phyloP scores from a whole-genome alignment of 2,888 invertebrate genomes.

The Dolomedes plantarius region DNA sequence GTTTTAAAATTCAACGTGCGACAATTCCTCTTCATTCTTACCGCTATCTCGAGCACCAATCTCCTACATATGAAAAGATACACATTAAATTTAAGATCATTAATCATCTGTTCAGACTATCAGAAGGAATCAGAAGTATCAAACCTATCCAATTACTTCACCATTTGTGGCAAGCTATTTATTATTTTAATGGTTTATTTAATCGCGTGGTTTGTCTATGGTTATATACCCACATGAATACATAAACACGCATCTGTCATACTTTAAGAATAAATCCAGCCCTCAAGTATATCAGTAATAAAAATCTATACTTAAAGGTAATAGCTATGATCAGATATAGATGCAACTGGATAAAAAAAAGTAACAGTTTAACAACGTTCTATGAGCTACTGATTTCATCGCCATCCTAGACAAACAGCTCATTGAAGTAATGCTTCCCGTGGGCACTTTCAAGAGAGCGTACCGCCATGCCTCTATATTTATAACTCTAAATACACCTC shows the following conservation, averaged over 20 bases:
- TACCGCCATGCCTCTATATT: no score
- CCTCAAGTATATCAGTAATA: neutral
- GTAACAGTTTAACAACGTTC: neutral
- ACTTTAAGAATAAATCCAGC: neutral
- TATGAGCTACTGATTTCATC: neutral
- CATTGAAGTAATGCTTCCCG: no score
- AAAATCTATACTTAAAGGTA: no score
- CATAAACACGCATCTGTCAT: no score
- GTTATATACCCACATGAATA: no score
- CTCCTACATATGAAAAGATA: neutral
- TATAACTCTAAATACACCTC: no score
- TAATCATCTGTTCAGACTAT: neutral
- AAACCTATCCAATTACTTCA: neutral
- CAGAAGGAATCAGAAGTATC: neutral
- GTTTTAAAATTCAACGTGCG: no score
- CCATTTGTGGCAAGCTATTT: neutral
- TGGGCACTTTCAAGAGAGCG: no score
- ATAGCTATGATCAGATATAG: no score
- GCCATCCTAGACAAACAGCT: no score
- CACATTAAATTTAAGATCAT: neutral
- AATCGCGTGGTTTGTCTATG: neutral
- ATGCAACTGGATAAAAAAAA: neutral
- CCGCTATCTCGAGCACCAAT: no score
- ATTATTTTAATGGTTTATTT: neutral
- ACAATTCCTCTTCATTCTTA: no score